These are phyloP conservation scores for Eucidaris tribuloides DNA, from an alignment of 35 echinoderm and acorn worm genomes.

Conservation along the genomic window DNA sequence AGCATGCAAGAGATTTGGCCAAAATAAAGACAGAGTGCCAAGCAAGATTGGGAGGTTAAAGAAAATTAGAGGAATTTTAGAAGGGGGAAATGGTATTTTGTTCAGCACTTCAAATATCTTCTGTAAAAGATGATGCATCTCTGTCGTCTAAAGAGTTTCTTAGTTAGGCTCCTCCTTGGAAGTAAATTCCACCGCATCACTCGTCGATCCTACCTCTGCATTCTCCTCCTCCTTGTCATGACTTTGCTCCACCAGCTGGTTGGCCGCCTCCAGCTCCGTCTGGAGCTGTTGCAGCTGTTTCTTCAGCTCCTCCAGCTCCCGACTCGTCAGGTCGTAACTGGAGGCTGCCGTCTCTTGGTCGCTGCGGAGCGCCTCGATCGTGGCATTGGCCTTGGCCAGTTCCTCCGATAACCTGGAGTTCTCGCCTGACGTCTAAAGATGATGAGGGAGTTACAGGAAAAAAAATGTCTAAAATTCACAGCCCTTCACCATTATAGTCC, in stretches of 20 bases:
- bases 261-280: conserved; percentile 65
- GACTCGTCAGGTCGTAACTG: conserved; percentile 41
- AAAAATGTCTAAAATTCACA: background rate
- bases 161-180: background rate
- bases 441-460: background rate
- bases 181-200: background rate
- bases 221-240: conserved; percentile 29
- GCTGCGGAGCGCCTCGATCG: conserved; percentile 40
- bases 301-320: conserved; percentile 69
- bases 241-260: conserved; percentile 66
- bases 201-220: conserved; percentile 39
- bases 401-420: conserved; percentile 51
- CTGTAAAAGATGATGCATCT: background rate
- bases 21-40: no score
- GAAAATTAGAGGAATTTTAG: no score
- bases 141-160: background rate
- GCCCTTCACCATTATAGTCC: background rate
- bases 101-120: background rate
- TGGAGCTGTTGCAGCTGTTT: conserved; percentile 69
- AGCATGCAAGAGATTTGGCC: no score
- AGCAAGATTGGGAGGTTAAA: no score
- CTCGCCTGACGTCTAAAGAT: conserved; percentile 46
- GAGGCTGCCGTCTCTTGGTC: conserved; percentile 19
- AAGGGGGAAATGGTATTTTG: background rate
- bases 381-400: conserved; percentile 48